Evolutionary conservation across 2,113 vertebrate species (phyloP), one percentile per base, ranked within the genome.

Genomic region (Gymnocephalus cernua): DNA sequence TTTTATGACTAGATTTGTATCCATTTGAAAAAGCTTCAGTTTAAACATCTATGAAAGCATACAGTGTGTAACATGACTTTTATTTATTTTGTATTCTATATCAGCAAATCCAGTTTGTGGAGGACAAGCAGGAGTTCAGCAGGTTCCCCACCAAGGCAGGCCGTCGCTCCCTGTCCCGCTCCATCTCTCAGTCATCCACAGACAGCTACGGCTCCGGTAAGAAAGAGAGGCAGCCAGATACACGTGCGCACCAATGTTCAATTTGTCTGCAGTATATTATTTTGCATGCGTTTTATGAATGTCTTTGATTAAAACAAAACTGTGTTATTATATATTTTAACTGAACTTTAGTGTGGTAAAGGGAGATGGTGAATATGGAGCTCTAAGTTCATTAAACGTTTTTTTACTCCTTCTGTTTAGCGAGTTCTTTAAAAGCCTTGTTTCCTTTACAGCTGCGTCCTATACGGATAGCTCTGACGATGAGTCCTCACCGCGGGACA

Each of bases 381-480:
- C 27, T 5, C n/a, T 54, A 27, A 53, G 6, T 38, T 21, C 8
- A 32, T 29, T 3, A 11, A 19, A 53, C 9, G 10, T 35, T 2
- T 13, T 13, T 15, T 51, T n/a, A n/a, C 12, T 9, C 25, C 2
- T 10, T 35, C 16, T 19, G 15, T 82, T 50, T 21, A 18, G 1
- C 4, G 9, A 62, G 32, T 44, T 45, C 8, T 51, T 50, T 83
- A 10, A 25, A 48, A 45, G 10, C 27, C 2, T 7, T 19, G 3
- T 23, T 63, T 44, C 1, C 12, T 23, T 65, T 47, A 25, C 79
- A 98, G 97, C 97, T 88, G 97, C 97, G 0, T 98, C 98, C 4
- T 99, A 97, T 84, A 97, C 98, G 0, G 98, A 99, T 82, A 99
- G 98, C 92, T 98, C 97, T n/a, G 98, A 99, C 6, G 98, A 99